Evolutionary conservation across 2,888 invertebrate genomes (phyloP).

Genomic region (Conchocele bisecta): DNA sequence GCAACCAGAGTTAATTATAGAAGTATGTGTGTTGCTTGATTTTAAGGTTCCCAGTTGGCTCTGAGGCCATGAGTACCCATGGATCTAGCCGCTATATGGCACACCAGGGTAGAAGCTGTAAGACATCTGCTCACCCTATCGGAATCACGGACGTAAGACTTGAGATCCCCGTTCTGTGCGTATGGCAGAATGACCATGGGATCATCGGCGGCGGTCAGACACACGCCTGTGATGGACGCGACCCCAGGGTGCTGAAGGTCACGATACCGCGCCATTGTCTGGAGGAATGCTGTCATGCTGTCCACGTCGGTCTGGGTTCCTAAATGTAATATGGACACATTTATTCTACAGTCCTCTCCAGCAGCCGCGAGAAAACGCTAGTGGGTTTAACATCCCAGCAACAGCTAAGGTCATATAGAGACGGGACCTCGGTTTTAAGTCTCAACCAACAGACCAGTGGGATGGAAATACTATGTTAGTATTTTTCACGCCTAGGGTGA

Average conservation of each 20-base stretch:
- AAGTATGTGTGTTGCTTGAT: background rate
- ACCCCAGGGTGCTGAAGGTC: conserved; percentile 84
- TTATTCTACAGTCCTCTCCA: no score
- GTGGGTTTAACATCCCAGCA: no score
- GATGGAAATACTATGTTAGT: no score
- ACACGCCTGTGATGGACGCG: conserved; percentile 83
- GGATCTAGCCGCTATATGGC: no score
- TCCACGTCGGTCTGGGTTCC: conserved; percentile 72
- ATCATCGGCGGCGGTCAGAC: conserved; percentile 80
- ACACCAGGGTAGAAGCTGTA: background rate
- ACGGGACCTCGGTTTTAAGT: no score
- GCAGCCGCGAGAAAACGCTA: no score
- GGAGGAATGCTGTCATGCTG: conserved; percentile 81
- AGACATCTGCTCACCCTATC: conserved; percentile 69
- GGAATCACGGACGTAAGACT: conserved; percentile 81
- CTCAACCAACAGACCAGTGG: no score
- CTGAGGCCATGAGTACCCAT: no score
- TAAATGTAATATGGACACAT: no score
- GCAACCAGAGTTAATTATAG: background rate
- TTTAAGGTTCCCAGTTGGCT: background rate
- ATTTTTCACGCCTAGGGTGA: no score
- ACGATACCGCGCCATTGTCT: conserved; percentile 83
- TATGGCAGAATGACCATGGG: conserved; percentile 84
- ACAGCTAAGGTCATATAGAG: no score
- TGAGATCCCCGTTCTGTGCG: conserved; percentile 84